These are phyloP conservation scores for Xenops minutus DNA, from an alignment of 2,797 vertebrate genomes.

Conservation along the genomic window DNA sequence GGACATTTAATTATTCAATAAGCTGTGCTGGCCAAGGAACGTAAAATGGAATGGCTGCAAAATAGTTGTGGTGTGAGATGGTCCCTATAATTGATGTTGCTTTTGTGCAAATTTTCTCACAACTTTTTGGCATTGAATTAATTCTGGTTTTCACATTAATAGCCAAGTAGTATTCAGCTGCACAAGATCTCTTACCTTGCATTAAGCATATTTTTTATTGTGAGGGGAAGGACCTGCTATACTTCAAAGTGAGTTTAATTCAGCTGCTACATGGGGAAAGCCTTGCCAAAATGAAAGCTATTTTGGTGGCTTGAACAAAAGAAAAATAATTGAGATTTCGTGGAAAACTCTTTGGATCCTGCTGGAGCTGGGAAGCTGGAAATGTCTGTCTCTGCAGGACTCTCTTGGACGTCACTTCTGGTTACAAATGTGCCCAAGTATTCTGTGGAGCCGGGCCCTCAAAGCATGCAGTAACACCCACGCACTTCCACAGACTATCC, in stretches of 20 bases:
- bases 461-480: conserved; percentile 21
- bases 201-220: neutral
- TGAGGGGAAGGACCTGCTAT: neutral
- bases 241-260: neutral
- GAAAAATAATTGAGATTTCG: neutral
- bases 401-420: neutral
- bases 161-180: neutral
- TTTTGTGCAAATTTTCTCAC: neutral
- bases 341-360: conserved; percentile 6
- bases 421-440: conserved; percentile 37
- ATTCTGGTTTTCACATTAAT: neutral
- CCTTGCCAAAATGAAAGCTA: neutral
- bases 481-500: neutral
- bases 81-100: neutral
- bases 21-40: neutral
- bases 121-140: neutral
- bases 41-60: conserved; percentile 7
- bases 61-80: neutral
- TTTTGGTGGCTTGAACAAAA: neutral
- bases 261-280: neutral
- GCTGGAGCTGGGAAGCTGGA: neutral
- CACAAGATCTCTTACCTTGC: neutral
- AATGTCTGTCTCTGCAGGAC: neutral
- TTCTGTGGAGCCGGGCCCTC: neutral
- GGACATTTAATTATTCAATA: conserved; percentile 39